phyloP scores from a whole-genome alignment of 2,888 invertebrate genomes.

The Camponotus fellah region DNA sequence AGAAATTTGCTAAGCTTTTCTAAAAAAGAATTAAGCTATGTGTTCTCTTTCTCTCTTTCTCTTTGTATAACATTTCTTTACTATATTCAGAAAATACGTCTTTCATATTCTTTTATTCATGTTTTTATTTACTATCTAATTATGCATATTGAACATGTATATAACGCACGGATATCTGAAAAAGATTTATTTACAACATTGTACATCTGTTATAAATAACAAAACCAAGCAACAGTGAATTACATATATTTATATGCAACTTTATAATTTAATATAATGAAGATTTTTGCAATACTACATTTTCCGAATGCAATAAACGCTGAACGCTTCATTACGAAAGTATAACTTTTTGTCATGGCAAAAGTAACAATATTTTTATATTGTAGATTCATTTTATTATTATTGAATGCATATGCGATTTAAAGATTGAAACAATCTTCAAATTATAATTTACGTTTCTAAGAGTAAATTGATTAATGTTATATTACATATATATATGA shows the following conservation, averaged over 20 bases:
- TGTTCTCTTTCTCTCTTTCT: not conserved
- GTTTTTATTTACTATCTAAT: constrained; percentile 1
- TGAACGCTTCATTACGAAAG: constrained; percentile 24
- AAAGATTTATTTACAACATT: constrained; percentile 76
- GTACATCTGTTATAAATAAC: constrained; percentile 60
- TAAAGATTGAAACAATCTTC: constrained; percentile 11
- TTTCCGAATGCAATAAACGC: not conserved
- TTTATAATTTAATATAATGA: constrained; percentile 32
- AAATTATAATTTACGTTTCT: not conserved
- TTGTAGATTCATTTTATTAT: not conserved
- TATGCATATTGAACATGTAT: constrained; percentile 43
- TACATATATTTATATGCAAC: not conserved
- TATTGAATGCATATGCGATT: not conserved
- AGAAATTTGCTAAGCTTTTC: constrained; percentile 9
- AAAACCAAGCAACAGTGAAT: constrained; percentile 30
- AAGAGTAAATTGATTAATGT: constrained; percentile 9
- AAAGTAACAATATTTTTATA: constrained; percentile 1
- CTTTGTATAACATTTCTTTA: constrained; percentile 30
- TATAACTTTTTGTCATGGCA: constrained; percentile 1
- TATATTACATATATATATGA: constrained; percentile 10
- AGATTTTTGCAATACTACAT: not conserved
- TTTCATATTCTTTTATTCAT: not conserved
- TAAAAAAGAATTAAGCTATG: not conserved
- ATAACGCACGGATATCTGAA: constrained; percentile 56
- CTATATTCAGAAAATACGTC: constrained; percentile 11